Base-by-base conservation (phyloP, 2,113 vertebrate species). In the Lepus europaeus region DNA sequence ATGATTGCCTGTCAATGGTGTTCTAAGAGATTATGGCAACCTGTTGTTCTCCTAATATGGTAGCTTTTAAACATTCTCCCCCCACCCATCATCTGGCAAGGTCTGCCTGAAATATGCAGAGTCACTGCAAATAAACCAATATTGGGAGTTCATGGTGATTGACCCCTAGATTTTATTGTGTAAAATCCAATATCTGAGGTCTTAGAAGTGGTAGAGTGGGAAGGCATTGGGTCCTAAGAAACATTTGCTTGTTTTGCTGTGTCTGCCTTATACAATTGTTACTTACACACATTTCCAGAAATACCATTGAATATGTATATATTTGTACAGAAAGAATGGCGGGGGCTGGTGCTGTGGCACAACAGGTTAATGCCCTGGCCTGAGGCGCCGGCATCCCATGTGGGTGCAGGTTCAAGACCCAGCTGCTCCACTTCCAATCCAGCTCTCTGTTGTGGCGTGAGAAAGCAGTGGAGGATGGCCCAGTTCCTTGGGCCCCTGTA, bases 21-120 rank as follows among this genome's bases (percentile, higher is more conserved):
- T 79, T 97, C 59, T 29, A 70, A 31, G 83, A 80, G 36, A 90
- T 88, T 51, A 79, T 76, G 36, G 9, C 33, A 95, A 88, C 23
- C 59, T 82, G 17, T 64, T 96, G 68, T 85, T 90, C 25, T 93
- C 80, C 77, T 39, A 82, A 56, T n/a, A 53, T 25, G 29, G 45
- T 73, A 9, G 45, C 56, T 87, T 94, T 93, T 92, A 78, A 91
- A 51, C 8, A 82, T 3, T 51, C 1, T 95, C 33, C 25, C 81
- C 29, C 72, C 77, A 95, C 94, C 73, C 59, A 95, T 97, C 84
- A 96, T 90, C 84, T 90, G 91, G 81, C 97, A 97, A 84, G 81
- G 13, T 84, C 76, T 95, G 22, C 68, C 59, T 89, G 80, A 91
- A 51, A 94, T 23, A 69, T 45, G 8, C 23, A 36, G 85, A 94